Base-by-base conservation (phyloP, 2,888 invertebrate genomes). In the Strigamia maritima region DNA sequence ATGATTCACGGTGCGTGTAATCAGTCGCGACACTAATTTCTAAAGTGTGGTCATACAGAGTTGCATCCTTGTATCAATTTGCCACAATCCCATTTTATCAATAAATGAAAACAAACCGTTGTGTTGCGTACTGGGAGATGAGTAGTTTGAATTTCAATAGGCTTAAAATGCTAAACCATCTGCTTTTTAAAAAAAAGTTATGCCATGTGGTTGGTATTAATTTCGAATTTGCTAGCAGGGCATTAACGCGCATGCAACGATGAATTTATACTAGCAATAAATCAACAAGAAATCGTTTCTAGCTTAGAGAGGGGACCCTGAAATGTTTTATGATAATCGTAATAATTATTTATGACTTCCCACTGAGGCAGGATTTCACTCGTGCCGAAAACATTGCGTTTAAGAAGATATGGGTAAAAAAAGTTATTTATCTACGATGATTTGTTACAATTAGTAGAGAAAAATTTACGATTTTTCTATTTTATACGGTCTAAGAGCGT, bases 261-360 rank as follows among this genome's bases (percentile, higher is more conserved):
- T 65, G 65, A 65, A 65, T 65, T 65, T 65, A 65, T 65, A 65
- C 65, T 24, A 1, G 65, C 65, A 26, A 65, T 65, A 65, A 65
- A 65, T 65, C 65, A 65, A 65, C 65, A 65, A 65, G 65, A 65
- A 65, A 65, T 65, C 65, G 65, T 65, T 65, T 65, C 65, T 65
- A 65, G 65, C 65, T 65, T 65, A 65, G 65, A 65, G 65, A 65
- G 65, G 65, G 26, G 65, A 24, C 65, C 22, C 22, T 26, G 65
- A 26, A 65, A 65, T 65, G 65, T 65, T 65, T 65, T 65, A 65
- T 65, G 65, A 65, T 65, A 65, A 65, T 65, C 65, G 65, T 65
- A 65, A 65, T 65, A 65, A 65, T 65, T 65, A 65, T 65, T 65
- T 65, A 65, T 65, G 65, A 65, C 65, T 65, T 65, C 26, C 65